Evolutionary conservation across 2,888 invertebrate species (phyloP).

Genomic region (Buathra laborator): DNA sequence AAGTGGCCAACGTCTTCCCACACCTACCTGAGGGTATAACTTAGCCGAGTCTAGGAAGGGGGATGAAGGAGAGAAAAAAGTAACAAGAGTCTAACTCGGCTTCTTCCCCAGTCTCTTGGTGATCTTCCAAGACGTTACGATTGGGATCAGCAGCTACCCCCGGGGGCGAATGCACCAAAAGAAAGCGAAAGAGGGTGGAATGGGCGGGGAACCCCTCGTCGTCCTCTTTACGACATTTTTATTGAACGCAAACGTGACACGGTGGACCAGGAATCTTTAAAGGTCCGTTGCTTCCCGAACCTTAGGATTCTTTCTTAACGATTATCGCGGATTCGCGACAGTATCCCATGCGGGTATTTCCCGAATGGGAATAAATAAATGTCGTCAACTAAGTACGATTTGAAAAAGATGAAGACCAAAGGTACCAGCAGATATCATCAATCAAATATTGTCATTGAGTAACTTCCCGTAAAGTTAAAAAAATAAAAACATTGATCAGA

Average conservation of each 20-base stretch:
- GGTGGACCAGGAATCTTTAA: constrained; percentile 16
- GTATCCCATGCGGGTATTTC: constrained; percentile 28
- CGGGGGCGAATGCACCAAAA: constrained; percentile 54
- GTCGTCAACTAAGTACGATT: constrained; percentile 13
- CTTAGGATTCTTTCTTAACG: constrained; percentile 17
- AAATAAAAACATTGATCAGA: background rate
- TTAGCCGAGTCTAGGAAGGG: constrained; percentile 13
- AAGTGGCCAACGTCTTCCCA: constrained; percentile 78
- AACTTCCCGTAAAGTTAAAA: background rate
- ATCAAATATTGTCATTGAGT: background rate
- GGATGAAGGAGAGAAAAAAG: constrained; percentile 43
- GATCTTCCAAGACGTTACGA: constrained; percentile 67
- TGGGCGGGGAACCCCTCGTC: constrained; percentile 51
- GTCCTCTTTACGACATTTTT: constrained; percentile 72
- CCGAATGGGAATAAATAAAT: constrained; percentile 30
- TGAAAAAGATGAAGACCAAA: background rate
- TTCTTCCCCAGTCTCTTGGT: constrained; percentile 49
- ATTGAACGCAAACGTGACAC: constrained; percentile 64
- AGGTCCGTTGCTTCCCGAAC: constrained; percentile 22
- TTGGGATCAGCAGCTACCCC: constrained; percentile 70
- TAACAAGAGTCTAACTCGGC: constrained; percentile 36
- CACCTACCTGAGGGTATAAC: constrained; percentile 71
- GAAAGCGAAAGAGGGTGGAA: constrained; percentile 63
- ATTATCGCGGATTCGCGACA: constrained; percentile 45
- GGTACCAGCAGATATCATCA: background rate